A percentile compares a stretch with the other conserved stretches of the same genome.
Evolutionary conservation across 2,888 invertebrate species (phyloP).

Genomic region (Eupithecia insigniata): DNA sequence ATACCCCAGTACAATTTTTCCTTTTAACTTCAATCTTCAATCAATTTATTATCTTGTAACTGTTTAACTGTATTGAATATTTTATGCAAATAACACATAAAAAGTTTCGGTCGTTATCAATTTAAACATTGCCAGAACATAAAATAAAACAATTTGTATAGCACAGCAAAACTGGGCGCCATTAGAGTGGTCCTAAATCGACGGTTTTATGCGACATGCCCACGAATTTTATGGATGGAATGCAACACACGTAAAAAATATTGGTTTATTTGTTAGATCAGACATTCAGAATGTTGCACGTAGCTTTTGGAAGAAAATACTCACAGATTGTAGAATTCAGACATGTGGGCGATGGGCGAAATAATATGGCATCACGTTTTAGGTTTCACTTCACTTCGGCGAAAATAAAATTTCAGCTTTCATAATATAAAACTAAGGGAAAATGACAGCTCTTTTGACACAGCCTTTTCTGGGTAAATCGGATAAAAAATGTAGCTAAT

Average conservation of each 20-base stretch:
- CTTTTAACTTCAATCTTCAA: not conserved
- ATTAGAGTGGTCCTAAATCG: conserved; percentile 47
- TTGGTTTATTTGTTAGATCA: conserved; percentile 35
- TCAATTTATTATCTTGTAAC: not conserved
- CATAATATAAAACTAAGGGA: not conserved
- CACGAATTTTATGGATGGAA: conserved; percentile 46
- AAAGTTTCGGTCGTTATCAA: conserved; percentile 9
- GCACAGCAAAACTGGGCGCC: conserved; percentile 34
- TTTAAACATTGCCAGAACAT: conserved; percentile 16
- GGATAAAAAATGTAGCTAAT: not conserved
- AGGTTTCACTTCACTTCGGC: not conserved
- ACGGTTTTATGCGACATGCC: conserved; percentile 48
- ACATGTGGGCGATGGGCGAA: not conserved
- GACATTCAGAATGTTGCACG: conserved; percentile 18
- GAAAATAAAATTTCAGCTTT: not conserved
- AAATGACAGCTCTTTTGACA: not conserved
- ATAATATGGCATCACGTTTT: not conserved
- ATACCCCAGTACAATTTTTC: not conserved
- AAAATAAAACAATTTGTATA: conserved; percentile 35
- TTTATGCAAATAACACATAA: not conserved
- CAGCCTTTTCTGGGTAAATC: not conserved
- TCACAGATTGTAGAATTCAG: not conserved
- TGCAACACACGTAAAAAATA: conserved; percentile 43
- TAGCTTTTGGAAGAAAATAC: conserved; percentile 10
- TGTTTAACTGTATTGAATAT: not conserved